A percentile compares a stretch with the other conserved stretches of the same genome.
phyloP scores from a whole-genome alignment of 2,113 vertebrate species.

The Calidris pygmaea region DNA sequence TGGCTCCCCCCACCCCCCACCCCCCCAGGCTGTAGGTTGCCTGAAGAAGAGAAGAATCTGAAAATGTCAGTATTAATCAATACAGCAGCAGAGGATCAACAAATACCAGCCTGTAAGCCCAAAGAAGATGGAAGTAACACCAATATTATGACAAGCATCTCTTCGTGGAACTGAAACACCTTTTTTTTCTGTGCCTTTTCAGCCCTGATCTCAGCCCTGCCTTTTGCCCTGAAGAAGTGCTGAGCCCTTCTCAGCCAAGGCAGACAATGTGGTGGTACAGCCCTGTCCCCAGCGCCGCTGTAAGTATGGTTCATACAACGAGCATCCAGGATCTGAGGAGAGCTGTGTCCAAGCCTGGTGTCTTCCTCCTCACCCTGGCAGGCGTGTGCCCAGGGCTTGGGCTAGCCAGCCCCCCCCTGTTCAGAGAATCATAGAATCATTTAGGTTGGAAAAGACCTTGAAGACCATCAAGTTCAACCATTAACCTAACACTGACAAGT shows the following conservation, averaged over 20 bases:
- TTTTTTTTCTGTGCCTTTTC: not conserved
- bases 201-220: not conserved
- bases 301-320: rapidly evolving
- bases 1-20: not conserved
- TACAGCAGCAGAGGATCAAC: not conserved
- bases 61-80: constrained; percentile 8
- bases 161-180: not conserved
- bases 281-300: rapidly evolving
- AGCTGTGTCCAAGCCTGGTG: not conserved
- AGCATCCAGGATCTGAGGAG: not conserved
- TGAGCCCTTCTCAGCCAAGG: not conserved
- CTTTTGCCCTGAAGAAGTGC: not conserved
- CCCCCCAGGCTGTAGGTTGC: not conserved
- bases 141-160: not conserved
- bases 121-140: not conserved
- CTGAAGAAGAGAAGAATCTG: not conserved
- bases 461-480: not conserved
- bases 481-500: not conserved
- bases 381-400: not conserved
- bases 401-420: not conserved
- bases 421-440: not conserved
- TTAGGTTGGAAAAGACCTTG: not conserved
- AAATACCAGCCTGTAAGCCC: not conserved
- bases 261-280: not conserved
- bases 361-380: rapidly evolving